These are phyloP conservation scores for Centropristis striata DNA, from an alignment of 2,113 vertebrate genomes.

Conservation along the genomic window DNA sequence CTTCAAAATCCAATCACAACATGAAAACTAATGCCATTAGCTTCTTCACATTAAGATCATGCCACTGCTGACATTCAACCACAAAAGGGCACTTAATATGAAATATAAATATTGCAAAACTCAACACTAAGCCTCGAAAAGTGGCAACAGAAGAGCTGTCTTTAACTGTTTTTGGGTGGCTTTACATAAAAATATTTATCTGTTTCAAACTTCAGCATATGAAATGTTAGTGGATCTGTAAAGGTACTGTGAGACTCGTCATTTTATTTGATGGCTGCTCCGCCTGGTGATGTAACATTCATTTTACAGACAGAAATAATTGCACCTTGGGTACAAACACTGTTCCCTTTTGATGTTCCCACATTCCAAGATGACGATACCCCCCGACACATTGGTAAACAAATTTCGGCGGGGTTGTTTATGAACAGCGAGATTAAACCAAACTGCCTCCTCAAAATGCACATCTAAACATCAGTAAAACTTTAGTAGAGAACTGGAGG, in stretches of 20 bases:
- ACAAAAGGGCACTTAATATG: neutral
- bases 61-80: no score
- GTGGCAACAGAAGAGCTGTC: neutral
- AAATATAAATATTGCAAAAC: neutral
- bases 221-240: slow-evolving; percentile 3
- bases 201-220: neutral
- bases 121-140: neutral
- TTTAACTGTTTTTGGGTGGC: neutral
- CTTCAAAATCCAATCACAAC: no score
- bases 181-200: neutral
- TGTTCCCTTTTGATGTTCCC: slow-evolving; percentile 49
- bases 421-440: slow-evolving; percentile 26
- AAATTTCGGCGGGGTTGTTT: slow-evolving; percentile 48
- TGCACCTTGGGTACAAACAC: slow-evolving; percentile 55
- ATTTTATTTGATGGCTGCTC: slow-evolving; percentile 45
- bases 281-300: slow-evolving; percentile 41
- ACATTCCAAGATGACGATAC: slow-evolving; percentile 38
- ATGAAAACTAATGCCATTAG: no score
- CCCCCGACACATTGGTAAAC: slow-evolving; percentile 52
- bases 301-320: slow-evolving; percentile 57
- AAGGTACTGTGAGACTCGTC: neutral
- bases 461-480: neutral
- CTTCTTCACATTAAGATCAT: no score
- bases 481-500: slow-evolving; percentile 1
- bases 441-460: slow-evolving; percentile 11